These are phyloP conservation scores for Drosophila siamana DNA, from an alignment of 2,888 invertebrate genomes.

Conservation along the genomic window DNA sequence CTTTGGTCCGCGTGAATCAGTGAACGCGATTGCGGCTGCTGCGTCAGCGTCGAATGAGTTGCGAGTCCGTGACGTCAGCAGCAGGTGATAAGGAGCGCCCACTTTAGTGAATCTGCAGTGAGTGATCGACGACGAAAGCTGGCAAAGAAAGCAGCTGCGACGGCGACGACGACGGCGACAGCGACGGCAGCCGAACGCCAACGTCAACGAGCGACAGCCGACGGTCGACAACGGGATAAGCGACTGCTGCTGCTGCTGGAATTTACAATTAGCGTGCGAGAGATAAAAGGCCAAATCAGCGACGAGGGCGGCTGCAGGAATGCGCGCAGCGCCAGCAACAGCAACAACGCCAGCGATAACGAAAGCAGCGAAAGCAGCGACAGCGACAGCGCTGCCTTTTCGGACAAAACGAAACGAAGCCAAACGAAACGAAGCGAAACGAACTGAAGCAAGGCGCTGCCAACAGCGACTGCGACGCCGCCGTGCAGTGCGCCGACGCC, in stretches of 20 bases:
- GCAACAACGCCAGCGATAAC: not conserved
- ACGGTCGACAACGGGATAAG: conserved; percentile 42
- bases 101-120: conserved; percentile 17
- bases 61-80: conserved; percentile 14
- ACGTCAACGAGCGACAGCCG: conserved; percentile 23
- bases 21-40: conserved; percentile 20
- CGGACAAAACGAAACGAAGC: conserved; percentile 21
- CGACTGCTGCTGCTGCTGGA: conserved; percentile 48
- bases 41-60: conserved; percentile 31
- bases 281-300: conserved; percentile 56
- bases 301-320: conserved; percentile 54
- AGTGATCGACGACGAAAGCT: conserved; percentile 49
- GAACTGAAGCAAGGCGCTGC: not conserved
- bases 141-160: conserved; percentile 44
- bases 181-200: conserved; percentile 6
- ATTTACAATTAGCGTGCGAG: conserved; percentile 62
- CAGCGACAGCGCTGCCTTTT: conserved; percentile 25
- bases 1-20: conserved; percentile 13
- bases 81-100: conserved; percentile 43
- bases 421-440: not conserved
- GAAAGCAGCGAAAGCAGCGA: conserved; percentile 5
- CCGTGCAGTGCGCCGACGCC: conserved; percentile 47
- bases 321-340: conserved; percentile 16
- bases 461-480: conserved; percentile 16
- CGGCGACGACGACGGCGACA: not conserved